Evolutionary conservation across 2,797 vertebrate species (phyloP), one percentile per base, ranked within the genome.

Genomic region (Peromyscus attwateri): DNA sequence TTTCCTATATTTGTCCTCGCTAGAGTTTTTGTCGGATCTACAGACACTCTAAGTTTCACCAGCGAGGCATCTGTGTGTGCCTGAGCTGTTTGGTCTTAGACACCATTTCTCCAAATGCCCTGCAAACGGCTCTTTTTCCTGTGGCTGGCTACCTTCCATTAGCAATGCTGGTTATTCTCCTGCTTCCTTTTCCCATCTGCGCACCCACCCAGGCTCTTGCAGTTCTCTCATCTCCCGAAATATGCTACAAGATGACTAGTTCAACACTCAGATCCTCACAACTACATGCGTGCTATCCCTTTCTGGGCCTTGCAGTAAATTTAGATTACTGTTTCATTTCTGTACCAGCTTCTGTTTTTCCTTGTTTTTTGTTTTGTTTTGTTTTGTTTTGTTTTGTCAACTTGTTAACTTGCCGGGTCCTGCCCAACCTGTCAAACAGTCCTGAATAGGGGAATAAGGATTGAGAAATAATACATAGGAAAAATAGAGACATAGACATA

Each of bases 1-100:
- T 64, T 96, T 43, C 29, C 37, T 34, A 3, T 55, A 57, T 49
- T 92, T 81, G 19, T 77, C 62, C 89, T 81, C 17, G 23, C 46
- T 76, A 68, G 37, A 43, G 76, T 82, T 89, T 95, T 96, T 91
- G 76, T 62, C 73, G 73, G 80, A 73, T 19, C 84, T 85, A 57
- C 11, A 60, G 12, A 9, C 11, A 3, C 10, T 27, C 21, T 55
- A 60, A 40, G 55, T 75, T 91, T 64, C 55, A 23, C 6, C 52
- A 80, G 19, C 13, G 40, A 79, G 71, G 49, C 12, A 6, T 6
- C 23, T 21, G 87, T 79, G 55, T 13, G 17, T 17, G 70, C 4
- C 60, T 81, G 29, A 68, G 90, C 37, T 11, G 23, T 91, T 62
- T 87, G 62, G 21, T 17, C 66, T 83, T 57, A 9, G 49, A 19